phyloP scores from a whole-genome alignment of 2,113 vertebrate species.

The Podarcis muralis region DNA sequence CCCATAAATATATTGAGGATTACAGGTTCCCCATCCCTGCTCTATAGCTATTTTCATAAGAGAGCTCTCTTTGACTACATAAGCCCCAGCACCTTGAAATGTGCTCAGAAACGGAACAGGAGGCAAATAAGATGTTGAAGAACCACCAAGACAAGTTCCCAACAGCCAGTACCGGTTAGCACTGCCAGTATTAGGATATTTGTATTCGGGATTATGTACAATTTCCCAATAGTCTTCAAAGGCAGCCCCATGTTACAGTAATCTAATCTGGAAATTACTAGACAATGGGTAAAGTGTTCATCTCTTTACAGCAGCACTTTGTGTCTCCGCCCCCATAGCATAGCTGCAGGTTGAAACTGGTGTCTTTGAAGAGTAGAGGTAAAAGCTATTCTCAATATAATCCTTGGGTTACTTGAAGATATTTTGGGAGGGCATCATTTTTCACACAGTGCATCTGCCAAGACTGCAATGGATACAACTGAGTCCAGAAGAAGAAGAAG shows the following conservation, averaged over 20 bases:
- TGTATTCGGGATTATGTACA: not conserved
- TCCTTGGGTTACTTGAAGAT: not conserved
- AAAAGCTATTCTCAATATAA: too few relatives aligned
- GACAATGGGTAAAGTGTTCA: not conserved
- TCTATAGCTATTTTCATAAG: not conserved
- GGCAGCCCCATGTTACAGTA: not conserved
- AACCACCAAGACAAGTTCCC: not conserved
- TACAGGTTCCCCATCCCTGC: too few relatives aligned
- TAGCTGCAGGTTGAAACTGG: not conserved
- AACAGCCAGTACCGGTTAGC: not conserved
- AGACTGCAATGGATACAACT: too few relatives aligned
- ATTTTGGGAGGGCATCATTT: not conserved
- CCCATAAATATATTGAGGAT: not conserved
- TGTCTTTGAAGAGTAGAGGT: not conserved
- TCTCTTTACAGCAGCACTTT: not conserved
- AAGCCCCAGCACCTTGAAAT: not conserved
- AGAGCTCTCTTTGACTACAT: not conserved
- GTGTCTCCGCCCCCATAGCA: not conserved
- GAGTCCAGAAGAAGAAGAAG: too few relatives aligned
- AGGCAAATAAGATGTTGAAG: not conserved
- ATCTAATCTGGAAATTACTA: not conserved
- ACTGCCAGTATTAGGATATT: not conserved
- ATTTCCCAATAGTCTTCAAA: not conserved
- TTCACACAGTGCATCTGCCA: not conserved
- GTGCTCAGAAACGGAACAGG: not conserved